These are phyloP conservation scores for Tribolium freemani DNA, from an alignment of 2,888 invertebrate genomes.

Conservation along the genomic window DNA sequence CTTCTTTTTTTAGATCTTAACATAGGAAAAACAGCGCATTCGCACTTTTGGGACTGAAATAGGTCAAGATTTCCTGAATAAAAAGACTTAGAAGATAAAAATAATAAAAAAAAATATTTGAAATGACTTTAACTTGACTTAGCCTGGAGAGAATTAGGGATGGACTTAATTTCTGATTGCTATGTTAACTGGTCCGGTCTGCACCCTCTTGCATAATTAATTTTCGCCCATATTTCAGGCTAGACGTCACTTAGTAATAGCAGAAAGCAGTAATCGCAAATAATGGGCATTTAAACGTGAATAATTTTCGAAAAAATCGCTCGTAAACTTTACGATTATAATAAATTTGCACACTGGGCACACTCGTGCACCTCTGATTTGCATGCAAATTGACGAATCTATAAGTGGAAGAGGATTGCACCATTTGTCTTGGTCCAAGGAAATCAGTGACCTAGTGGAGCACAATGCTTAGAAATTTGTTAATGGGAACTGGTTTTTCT, in stretches of 20 bases:
- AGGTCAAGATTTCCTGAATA: too few species aligned
- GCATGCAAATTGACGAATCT: slow-evolving; percentile 10
- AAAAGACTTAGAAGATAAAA: too few species aligned
- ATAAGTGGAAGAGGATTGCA: neutral
- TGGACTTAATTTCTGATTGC: neutral
- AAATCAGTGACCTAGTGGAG: slow-evolving; percentile 8
- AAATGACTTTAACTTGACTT: too few species aligned
- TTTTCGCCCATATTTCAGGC: slow-evolving; percentile 8
- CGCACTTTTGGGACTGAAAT: too few species aligned
- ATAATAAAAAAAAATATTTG: too few species aligned
- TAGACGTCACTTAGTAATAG: neutral
- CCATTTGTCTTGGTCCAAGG: neutral
- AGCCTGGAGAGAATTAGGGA: too few species aligned
- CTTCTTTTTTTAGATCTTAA: too few species aligned
- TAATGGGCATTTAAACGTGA: slow-evolving; percentile 17
- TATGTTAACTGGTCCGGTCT: neutral
- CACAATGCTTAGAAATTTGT: slow-evolving; percentile 1
- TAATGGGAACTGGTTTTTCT: neutral
- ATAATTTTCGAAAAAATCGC: slow-evolving; percentile 3
- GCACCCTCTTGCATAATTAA: slow-evolving; percentile 6
- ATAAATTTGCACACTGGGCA: neutral
- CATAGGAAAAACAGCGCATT: too few species aligned
- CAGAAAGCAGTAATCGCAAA: neutral
- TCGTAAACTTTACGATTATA: slow-evolving; percentile 4
- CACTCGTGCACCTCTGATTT: neutral